Base-by-base conservation (phyloP, 2,797 vertebrate genomes). In the Trematomus bernacchii region DNA sequence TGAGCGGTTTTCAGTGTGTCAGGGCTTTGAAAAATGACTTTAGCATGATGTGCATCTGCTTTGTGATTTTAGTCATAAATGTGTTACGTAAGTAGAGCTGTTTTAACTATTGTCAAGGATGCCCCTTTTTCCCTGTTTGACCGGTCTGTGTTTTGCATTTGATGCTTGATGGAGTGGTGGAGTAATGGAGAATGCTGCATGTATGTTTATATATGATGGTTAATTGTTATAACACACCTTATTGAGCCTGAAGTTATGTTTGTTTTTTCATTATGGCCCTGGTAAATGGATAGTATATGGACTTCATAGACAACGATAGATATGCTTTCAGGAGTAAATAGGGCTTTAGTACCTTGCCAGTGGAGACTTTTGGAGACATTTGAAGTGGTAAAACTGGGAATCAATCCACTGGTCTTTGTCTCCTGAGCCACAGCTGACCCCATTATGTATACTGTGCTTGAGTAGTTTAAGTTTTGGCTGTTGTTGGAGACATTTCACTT, bases 81-180 rank as follows among this genome's bases (percentile, higher is more conserved):
- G 82, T 68, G 71, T 90, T 84, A 51, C 44, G 59, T 72, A 83
- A 84, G 75, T 54, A 27, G 69, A 27, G 16, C 81, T 86, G 80
- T 64, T 87, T 79, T 64, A 74, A 64, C 75, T 77, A 77, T 89
- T 83, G 68, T 87, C 55, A 65, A 71, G 50, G 69, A 79, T 73
- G 72, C 69, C 57, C 14, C 18, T 43, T 67, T 19, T 43, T 79
- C 73, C 55, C 59, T 75, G 81, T 80, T 86, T 74, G 75, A 80
- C 61, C 63, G 44, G 71, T 65, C 86, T 87, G 87, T 73, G 66
- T 82, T 90, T 87, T 75, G 37, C 73, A 87, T 89, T 85, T 80
- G 72, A 76, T 64, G 42, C 42, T 82, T 71, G 65, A 76, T 74
- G 55, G 67, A 73, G 58, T 44, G 15, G 57, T 66, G 68, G 67